Conservation (phyloP, 2,113 vertebrate species). For the Archilochus colubris region DNA sequence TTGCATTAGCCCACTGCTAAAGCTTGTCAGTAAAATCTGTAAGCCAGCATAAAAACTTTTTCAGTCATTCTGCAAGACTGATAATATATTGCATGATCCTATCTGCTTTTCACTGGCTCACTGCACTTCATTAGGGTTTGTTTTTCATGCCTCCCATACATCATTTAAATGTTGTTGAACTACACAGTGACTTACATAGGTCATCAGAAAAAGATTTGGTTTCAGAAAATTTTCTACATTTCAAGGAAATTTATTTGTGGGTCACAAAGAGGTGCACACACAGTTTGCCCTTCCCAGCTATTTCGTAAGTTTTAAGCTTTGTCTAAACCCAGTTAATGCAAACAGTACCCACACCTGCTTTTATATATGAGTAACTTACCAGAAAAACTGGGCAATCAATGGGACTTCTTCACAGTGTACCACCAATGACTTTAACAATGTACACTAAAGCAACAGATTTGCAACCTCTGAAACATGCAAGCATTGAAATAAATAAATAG, state of each 20-base stretch:
- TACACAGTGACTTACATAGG: background rate
- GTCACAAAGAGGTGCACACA: background rate
- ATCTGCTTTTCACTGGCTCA: background rate
- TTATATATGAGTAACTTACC: background rate
- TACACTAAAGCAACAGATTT: background rate
- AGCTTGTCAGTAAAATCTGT: background rate
- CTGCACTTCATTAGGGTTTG: background rate
- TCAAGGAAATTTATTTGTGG: background rate
- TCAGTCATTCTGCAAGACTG: background rate
- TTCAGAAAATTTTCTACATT: background rate
- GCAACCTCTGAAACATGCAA: background rate
- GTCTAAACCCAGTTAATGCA: background rate
- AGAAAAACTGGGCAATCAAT: background rate
- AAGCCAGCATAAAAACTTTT: conserved; percentile 14
- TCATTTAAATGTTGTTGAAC: background rate
- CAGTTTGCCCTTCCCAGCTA: background rate
- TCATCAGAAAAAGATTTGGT: background rate
- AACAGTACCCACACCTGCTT: background rate
- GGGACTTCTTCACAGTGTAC: background rate
- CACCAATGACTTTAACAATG: background rate
- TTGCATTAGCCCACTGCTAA: background rate
- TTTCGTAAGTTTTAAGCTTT: background rate
- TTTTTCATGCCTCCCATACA: background rate
- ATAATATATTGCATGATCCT: background rate
- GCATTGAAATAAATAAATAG: background rate